Evolutionary conservation across 2,113 vertebrate species (phyloP).

Genomic region (Pithys albifrons): DNA sequence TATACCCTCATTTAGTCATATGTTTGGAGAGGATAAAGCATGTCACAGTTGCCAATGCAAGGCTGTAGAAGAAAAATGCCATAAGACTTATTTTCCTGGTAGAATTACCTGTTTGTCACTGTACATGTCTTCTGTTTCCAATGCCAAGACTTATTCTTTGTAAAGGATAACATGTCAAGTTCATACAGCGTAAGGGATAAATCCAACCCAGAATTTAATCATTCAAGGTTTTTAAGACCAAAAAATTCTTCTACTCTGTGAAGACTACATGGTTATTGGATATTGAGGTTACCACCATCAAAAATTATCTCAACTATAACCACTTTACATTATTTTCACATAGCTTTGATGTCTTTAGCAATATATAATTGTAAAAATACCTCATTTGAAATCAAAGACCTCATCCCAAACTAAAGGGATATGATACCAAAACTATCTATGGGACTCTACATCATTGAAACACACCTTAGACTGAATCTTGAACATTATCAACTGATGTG

Average conservation of each 20-base stretch:
- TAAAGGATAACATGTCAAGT: background rate
- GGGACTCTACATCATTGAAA: rapidly evolving
- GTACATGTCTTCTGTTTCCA: background rate
- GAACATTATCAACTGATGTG: background rate
- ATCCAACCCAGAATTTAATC: background rate
- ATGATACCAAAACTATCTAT: background rate
- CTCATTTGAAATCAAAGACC: background rate
- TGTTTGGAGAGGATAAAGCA: background rate
- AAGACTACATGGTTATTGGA: background rate
- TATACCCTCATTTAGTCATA: background rate
- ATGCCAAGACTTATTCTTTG: background rate
- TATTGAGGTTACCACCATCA: background rate
- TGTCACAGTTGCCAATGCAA: background rate
- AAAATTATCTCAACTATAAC: background rate
- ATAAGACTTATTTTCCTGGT: background rate
- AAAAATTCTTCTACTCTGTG: rapidly evolving
- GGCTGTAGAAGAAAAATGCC: background rate
- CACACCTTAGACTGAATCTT: background rate
- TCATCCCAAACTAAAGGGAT: background rate
- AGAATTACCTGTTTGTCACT: background rate
- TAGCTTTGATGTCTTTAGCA: background rate
- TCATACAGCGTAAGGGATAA: background rate
- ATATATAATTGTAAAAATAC: background rate
- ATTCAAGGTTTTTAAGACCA: background rate
- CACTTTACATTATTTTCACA: background rate